These are phyloP conservation scores for Zenarchopterus dispar DNA, from an alignment of 2,797 vertebrate genomes.

Conservation along the genomic window DNA sequence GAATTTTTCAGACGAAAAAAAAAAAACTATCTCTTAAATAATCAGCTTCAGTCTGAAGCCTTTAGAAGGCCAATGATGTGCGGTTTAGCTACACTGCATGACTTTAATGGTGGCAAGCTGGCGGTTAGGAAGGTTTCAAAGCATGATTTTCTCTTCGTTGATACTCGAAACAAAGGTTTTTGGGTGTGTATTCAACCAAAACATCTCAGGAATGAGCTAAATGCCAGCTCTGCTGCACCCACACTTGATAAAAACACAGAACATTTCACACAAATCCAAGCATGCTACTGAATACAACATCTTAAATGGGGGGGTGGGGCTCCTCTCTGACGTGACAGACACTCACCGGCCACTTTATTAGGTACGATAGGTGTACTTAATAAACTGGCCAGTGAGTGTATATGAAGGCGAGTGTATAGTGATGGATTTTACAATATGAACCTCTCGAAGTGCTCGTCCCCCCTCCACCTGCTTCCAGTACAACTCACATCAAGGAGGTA, in stretches of 20 bases:
- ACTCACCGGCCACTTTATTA: too few relatives aligned
- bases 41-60: too few relatives aligned
- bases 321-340: slow-evolving; percentile 48
- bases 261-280: slow-evolving; percentile 77
- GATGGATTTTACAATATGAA: slow-evolving; percentile 67
- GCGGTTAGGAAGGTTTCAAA: neutral
- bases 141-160: neutral
- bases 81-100: too few relatives aligned
- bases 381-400: slow-evolving; percentile 5
- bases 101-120: neutral
- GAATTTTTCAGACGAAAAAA: too few relatives aligned
- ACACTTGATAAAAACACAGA: slow-evolving; percentile 72
- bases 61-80: too few relatives aligned
- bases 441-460: slow-evolving; percentile 62
- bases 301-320: slow-evolving; percentile 42
- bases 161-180: slow-evolving; percentile 48
- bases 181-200: slow-evolving; percentile 29
- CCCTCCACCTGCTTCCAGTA: slow-evolving; percentile 65
- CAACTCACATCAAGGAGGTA: slow-evolving; percentile 65
- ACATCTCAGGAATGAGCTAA: slow-evolving; percentile 36
- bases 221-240: slow-evolving; percentile 50
- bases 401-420: slow-evolving; percentile 70
- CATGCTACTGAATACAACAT: slow-evolving; percentile 80
- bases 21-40: too few relatives aligned
- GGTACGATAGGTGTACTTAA: too few relatives aligned